phyloP scores from a whole-genome alignment of 2,888 invertebrate genomes.

The Zhuqinia jingwanae region DNA sequence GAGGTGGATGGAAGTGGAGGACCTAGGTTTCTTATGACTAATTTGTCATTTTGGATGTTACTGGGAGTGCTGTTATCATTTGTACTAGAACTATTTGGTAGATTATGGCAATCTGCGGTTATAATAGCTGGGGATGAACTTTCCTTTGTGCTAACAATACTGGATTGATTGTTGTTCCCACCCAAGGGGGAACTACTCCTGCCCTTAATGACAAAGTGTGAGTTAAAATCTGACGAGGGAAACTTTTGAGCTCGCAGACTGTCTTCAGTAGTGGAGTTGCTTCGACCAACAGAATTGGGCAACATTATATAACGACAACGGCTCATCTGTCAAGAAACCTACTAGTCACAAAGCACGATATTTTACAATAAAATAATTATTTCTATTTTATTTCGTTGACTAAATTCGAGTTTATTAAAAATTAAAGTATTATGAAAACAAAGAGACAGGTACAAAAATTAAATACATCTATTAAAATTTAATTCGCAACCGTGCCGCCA shows the following conservation, averaged over 20 bases:
- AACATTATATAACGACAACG: too few species aligned
- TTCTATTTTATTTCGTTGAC: not conserved
- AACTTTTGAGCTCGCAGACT: not conserved
- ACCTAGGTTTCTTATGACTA: too few species aligned
- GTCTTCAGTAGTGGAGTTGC: not conserved
- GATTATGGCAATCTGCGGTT: not conserved
- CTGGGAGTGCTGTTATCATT: not conserved
- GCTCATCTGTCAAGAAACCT: too few species aligned
- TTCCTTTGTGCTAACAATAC: too few species aligned
- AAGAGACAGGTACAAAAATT: not conserved
- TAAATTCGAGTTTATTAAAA: too few species aligned
- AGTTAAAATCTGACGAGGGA: conserved; percentile 33
- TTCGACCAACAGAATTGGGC: not conserved
- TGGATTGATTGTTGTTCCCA: too few species aligned
- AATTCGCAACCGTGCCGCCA: not conserved
- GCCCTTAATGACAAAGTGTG: conserved; percentile 46
- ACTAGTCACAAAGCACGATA: too few species aligned
- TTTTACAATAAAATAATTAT: too few species aligned
- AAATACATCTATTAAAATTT: not conserved
- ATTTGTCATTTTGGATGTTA: too few species aligned
- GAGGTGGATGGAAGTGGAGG: too few species aligned
- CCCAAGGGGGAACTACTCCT: not conserved
- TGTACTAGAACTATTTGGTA: not conserved
- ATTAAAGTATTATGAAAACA: not conserved
- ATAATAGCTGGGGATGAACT: not conserved